These are phyloP conservation scores for Metopolophium dirhodum DNA, from an alignment of 1,140 invertebrate genomes.

Conservation along the genomic window DNA sequence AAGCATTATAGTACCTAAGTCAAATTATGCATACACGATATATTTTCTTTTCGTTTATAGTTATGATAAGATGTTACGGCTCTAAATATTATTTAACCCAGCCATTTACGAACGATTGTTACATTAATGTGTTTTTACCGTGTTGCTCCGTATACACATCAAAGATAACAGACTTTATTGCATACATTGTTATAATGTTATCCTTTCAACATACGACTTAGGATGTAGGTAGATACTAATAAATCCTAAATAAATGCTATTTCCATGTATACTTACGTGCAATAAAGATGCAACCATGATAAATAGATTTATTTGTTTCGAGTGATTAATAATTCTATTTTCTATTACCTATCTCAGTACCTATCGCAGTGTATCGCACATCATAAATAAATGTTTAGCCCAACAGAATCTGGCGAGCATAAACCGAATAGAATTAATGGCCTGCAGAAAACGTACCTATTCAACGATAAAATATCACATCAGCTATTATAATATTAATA, in stretches of 20 bases:
- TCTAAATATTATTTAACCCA: not conserved
- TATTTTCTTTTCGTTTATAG: not conserved
- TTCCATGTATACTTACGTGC: not conserved
- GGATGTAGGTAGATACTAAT: not conserved
- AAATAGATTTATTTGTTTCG: not conserved
- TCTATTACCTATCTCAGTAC: not conserved
- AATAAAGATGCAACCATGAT: not conserved
- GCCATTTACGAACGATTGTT: not conserved
- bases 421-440: not conserved
- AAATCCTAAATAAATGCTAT: not conserved
- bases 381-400: not conserved
- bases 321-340: not conserved
- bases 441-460: not conserved
- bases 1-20: not conserved
- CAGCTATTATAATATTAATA: not conserved
- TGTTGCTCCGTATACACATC: not conserved
- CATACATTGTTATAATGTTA: not conserved
- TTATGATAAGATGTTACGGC: not conserved
- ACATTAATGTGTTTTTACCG: not conserved
- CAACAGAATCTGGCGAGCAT: not conserved
- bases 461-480: not conserved
- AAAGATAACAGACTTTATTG: not conserved
- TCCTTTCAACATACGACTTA: not conserved
- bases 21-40: not conserved
- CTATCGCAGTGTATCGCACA: not conserved